phyloP scores from a whole-genome alignment of 2,113 vertebrate species.

The Leptosomus discolor region DNA sequence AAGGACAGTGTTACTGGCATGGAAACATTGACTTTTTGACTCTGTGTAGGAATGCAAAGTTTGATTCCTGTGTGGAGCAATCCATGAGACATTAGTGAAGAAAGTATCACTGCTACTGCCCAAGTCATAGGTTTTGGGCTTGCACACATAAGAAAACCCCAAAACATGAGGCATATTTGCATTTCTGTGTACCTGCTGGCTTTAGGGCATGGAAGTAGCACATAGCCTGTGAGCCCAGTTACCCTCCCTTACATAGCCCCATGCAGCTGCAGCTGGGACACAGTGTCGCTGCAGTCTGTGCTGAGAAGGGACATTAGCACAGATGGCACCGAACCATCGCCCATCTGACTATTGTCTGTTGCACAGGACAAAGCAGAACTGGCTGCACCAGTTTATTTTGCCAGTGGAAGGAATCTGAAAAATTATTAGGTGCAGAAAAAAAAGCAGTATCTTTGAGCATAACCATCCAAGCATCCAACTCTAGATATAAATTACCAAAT shows the following conservation, averaged over 20 bases:
- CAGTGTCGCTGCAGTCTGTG: rapidly evolving
- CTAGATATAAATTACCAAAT: not conserved
- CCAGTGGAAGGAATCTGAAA: not conserved
- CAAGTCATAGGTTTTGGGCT: not conserved
- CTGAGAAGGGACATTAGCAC: not conserved
- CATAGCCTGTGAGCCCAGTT: not conserved
- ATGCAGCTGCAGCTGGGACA: not conserved
- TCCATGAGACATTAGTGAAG: not conserved
- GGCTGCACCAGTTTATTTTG: not conserved
- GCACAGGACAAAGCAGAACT: not conserved
- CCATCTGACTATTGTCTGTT: not conserved
- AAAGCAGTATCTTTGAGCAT: not conserved
- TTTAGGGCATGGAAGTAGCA: not conserved
- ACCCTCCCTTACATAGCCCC: not conserved
- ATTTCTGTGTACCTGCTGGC: not conserved
- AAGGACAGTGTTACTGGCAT: not conserved
- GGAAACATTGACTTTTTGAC: not conserved
- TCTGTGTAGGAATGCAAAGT: not conserved
- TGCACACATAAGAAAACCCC: not conserved
- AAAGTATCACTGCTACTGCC: not conserved
- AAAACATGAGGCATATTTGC: not conserved
- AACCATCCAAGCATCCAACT: not conserved
- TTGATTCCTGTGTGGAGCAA: not conserved
- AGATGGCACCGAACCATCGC: not conserved
- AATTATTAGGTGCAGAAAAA: not conserved